Evolutionary conservation across 2,888 invertebrate species (phyloP).

Genomic region (Gnatocerus cornutus): DNA sequence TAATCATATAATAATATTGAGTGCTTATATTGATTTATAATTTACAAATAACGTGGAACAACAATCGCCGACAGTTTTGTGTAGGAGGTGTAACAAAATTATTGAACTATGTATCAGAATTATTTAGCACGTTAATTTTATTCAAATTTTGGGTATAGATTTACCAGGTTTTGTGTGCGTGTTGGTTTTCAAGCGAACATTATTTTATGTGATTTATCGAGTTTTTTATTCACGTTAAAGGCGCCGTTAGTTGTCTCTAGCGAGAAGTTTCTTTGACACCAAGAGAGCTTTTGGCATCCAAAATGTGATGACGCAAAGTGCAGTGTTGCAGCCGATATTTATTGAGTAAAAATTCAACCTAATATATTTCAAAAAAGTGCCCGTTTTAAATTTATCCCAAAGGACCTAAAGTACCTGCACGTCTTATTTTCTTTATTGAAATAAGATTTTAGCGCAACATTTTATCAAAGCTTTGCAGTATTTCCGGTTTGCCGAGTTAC

Average conservation of each 20-base stretch:
- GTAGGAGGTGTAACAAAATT: too few species aligned
- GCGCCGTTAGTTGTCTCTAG: conserved; percentile 29
- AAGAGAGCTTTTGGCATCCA: conserved; percentile 22
- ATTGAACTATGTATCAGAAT: too few species aligned
- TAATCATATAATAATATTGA: conserved; percentile 9
- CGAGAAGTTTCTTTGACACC: conserved; percentile 34
- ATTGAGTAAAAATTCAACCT: conserved; percentile 4
- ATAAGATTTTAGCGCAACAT: conserved; percentile 26
- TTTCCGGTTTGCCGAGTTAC: conserved; percentile 23
- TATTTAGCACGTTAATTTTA: too few species aligned
- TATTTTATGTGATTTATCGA: conserved; percentile 26
- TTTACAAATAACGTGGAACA: not conserved
- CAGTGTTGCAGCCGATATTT: not conserved
- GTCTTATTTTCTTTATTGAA: conserved; percentile 30
- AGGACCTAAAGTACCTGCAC: conserved; percentile 23
- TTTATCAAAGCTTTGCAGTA: conserved; percentile 24
- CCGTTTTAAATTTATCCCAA: conserved; percentile 24
- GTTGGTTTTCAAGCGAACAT: conserved; percentile 11
- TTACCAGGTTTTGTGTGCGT: not conserved
- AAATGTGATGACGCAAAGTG: conserved; percentile 31
- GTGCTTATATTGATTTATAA: conserved; percentile 13
- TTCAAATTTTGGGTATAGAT: too few species aligned
- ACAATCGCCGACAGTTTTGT: conserved; percentile 1
- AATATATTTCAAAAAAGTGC: not conserved
- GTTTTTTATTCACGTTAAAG: conserved; percentile 24